A percentile compares a stretch with the other conserved stretches of the same genome.
Conservation (phyloP, 2,797 vertebrate genomes). For the Buphagus erythrorhynchus region DNA sequence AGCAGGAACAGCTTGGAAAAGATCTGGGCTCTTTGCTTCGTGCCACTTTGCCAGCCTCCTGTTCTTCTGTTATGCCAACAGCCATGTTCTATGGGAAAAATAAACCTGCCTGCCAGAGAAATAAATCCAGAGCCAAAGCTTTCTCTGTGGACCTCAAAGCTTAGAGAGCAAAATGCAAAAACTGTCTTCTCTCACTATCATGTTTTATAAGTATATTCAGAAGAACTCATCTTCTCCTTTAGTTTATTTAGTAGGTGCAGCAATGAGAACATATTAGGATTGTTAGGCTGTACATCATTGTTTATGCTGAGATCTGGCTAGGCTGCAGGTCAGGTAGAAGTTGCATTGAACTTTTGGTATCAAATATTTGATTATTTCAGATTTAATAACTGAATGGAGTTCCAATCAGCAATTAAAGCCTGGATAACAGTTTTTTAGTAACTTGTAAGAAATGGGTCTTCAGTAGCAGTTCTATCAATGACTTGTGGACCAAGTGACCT, state of each 20-base stretch:
- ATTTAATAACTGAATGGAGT: background rate
- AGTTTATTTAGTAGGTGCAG: background rate
- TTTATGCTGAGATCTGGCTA: background rate
- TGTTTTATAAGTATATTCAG: background rate
- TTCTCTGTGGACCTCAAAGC: background rate
- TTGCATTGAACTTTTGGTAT: background rate
- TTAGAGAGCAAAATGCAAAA: background rate
- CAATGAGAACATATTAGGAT: background rate
- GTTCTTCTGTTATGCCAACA: slow-evolving; percentile 25
- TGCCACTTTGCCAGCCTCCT: slow-evolving; percentile 29
- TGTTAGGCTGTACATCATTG: background rate
- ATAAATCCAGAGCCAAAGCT: background rate
- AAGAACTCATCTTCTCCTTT: background rate
- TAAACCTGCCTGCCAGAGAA: background rate
- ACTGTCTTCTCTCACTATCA: background rate
- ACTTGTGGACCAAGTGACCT: background rate
- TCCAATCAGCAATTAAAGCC: background rate
- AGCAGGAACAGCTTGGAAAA: background rate
- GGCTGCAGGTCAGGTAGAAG: background rate
- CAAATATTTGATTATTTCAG: background rate
- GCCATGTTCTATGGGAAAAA: background rate
- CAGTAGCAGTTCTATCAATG: background rate
- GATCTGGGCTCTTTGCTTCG: background rate
- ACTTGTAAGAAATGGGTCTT: background rate
- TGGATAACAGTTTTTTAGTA: background rate